Evolutionary conservation across 2,888 invertebrate species (phyloP).

Genomic region (Embidobia sp.): DNA sequence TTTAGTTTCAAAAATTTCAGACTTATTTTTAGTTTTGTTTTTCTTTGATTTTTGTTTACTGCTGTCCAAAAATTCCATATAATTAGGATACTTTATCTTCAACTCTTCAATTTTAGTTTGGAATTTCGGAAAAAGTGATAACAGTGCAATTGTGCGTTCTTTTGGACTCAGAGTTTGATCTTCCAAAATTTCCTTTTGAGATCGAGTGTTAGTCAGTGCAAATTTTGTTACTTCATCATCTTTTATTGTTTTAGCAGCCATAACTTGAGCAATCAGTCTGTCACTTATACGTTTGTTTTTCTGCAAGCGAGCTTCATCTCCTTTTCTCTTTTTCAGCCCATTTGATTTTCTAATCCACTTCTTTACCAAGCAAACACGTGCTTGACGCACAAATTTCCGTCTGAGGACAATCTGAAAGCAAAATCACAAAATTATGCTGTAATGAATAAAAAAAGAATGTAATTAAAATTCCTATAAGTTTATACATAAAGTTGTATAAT

Average conservation of each 20-base stretch:
- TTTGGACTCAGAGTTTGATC: conserved; percentile 62
- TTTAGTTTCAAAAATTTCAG: conserved; percentile 52
- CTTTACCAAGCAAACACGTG: conserved; percentile 70
- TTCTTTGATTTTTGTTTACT: conserved; percentile 65
- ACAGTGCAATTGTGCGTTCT: conserved; percentile 69
- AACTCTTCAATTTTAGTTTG: conserved; percentile 70
- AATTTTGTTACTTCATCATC: conserved; percentile 76
- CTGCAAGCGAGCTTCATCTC: conserved; percentile 71
- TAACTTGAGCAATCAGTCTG: conserved; percentile 72
- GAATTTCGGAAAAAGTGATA: conserved; percentile 70
- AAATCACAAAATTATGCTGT: too few relatives aligned
- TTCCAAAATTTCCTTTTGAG: conserved; percentile 67
- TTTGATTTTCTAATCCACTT: conserved; percentile 73
- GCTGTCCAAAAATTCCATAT: conserved; percentile 10
- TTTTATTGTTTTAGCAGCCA: conserved; percentile 73
- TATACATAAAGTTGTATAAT: neutral
- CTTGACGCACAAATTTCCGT: conserved; percentile 72
- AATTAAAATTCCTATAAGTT: neutral
- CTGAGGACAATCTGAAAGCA: conserved; percentile 74
- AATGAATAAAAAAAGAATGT: too few relatives aligned
- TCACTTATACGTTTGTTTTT: conserved; percentile 74
- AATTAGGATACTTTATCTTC: conserved; percentile 74
- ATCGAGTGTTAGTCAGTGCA: conserved; percentile 68
- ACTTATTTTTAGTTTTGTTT: conserved; percentile 61
- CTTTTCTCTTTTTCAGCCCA: conserved; percentile 70